phyloP scores from a whole-genome alignment of 2,888 invertebrate genomes.

The Cecidostiba fungosa region DNA sequence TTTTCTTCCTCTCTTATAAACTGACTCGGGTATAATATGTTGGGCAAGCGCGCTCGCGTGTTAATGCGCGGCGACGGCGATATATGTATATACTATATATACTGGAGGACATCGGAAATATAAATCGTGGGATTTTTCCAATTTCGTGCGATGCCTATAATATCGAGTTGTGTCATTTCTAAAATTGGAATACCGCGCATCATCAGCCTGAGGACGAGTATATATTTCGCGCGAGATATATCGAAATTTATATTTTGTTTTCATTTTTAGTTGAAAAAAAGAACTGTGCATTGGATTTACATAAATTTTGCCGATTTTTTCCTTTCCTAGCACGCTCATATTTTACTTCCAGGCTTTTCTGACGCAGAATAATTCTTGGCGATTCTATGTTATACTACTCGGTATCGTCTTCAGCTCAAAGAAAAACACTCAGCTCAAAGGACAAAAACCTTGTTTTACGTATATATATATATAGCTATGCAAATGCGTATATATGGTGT shows the following conservation, averaged over 20 bases:
- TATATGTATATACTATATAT: too few species aligned
- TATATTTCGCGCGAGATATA: not conserved
- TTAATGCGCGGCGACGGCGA: not conserved
- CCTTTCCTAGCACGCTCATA: too few species aligned
- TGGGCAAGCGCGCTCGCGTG: not conserved
- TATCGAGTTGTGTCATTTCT: conserved; percentile 51
- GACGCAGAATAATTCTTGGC: too few species aligned
- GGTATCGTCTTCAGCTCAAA: too few species aligned
- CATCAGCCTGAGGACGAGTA: not conserved
- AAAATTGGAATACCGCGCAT: conserved; percentile 46
- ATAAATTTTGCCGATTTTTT: too few species aligned
- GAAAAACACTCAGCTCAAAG: too few species aligned
- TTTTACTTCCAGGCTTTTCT: too few species aligned
- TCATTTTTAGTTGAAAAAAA: too few species aligned
- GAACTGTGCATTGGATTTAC: too few species aligned
- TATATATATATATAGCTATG: too few species aligned
- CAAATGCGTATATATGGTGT: not conserved
- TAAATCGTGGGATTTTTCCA: not conserved
- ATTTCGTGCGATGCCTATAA: conserved; percentile 45
- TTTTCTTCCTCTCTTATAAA: not conserved
- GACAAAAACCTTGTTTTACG: too few species aligned
- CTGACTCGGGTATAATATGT: not conserved
- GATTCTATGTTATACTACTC: too few species aligned
- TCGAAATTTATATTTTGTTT: not conserved
- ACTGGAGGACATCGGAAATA: not conserved